Base-by-base conservation (phyloP, 2,113 vertebrate genomes). In the Pachycephala philippinensis region DNA sequence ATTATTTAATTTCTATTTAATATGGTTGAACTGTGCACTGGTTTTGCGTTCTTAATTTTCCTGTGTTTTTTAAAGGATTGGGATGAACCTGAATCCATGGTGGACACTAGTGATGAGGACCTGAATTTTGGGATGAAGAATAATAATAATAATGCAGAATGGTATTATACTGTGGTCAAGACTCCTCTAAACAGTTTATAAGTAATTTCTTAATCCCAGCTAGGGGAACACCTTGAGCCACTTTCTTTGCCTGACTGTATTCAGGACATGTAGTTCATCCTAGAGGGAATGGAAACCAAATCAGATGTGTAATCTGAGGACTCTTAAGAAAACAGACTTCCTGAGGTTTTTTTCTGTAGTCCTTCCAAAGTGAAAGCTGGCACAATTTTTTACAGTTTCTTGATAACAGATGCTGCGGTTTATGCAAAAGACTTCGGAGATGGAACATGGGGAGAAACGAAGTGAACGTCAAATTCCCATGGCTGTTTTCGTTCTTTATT, bases 351-450 rank as follows among this genome's bases (percentile, higher is more conserved):
- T 28, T 8, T 9, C n/a, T 14, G 5, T 42, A 4, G 69, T 84
- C 50, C 16, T 18, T 85, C 69, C 11, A 94, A 99, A 98, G 98
- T 99, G 79, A 98, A 99, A 97, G 98, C 98, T 13, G 99, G 98
- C 37, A 99, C 98, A 63, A 98, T 99, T 93, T 99, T 99, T 44
- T 98, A 99, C 86, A 99, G 99, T 86, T 99, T 99, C 95, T 84
- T 98, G 49, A 98, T 99, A 96, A 96, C 97, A 1, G 98, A 99
- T 11, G 98, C 98, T 7, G 98, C 98, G 66, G 97, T 98, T 49
- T 98, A 98, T 57, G 99, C 99, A 11, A 98, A 99, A 79, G 96
- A 97, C 26, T 98, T 99, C 76, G 98, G 96, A 71, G 98, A 97
- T 7, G 97, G 98, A 87, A 99, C 98, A 4, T 98, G 98, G 98